These are phyloP conservation scores for Nansenia antarctica DNA, from an alignment of 2,113 vertebrate species.

Conservation along the genomic window DNA sequence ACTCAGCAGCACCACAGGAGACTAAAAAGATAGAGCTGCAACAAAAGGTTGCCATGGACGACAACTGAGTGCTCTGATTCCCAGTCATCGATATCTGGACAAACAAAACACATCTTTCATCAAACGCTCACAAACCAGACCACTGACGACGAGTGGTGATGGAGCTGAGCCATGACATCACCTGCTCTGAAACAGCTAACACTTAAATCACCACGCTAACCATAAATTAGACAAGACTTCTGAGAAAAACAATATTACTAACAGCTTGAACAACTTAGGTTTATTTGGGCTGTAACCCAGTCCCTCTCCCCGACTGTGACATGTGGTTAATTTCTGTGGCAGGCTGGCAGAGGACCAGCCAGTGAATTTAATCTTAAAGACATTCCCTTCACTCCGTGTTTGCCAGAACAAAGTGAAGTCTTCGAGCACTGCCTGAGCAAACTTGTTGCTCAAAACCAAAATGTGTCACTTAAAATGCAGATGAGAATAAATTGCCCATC, in stretches of 20 bases:
- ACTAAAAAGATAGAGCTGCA: no score
- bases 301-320: not conserved
- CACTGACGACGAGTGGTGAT: not conserved
- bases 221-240: constrained; percentile 4
- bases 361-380: constrained; percentile 15
- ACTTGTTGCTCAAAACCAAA: constrained; percentile 40
- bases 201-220: constrained; percentile 12
- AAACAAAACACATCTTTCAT: not conserved
- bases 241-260: constrained; percentile 9
- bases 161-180: constrained; percentile 28
- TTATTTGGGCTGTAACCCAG: not conserved
- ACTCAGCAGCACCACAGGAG: no score
- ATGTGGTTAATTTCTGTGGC: not conserved
- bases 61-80: not conserved
- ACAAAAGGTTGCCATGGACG: not conserved
- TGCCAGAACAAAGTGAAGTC: constrained; percentile 19
- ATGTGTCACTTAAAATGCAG: not conserved
- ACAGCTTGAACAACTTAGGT: constrained; percentile 7
- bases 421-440: constrained; percentile 1
- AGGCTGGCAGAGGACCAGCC: constrained; percentile 1
- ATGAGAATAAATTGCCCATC: no score
- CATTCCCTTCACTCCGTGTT: constrained; percentile 2
- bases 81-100: not conserved
- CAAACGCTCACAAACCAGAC: not conserved
- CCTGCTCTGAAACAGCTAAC: not conserved